Evolutionary conservation across 1,140 invertebrate species (phyloP), one percentile per base, ranked within the genome.

Genomic region (Rhagoletis pomonella): DNA sequence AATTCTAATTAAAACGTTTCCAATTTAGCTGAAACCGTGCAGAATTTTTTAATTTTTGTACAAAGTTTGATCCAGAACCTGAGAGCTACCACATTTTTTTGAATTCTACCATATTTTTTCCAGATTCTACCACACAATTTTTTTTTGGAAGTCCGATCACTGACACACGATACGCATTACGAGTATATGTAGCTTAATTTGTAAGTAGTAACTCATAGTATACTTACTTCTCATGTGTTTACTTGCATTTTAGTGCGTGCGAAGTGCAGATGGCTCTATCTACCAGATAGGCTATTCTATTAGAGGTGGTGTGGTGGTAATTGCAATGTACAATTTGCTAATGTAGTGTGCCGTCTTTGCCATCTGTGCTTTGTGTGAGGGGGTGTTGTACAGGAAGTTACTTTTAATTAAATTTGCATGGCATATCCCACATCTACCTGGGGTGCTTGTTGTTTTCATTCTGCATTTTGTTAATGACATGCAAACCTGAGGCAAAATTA

Each of bases 321-420:
- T 6, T 67, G 29, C n/a, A 67, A 4, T 67, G n/a, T 67, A 14
- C n/a, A 4, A 62, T 73, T 44, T 73, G 67, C 17, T 73, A 29
- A 14, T 73, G 10, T 73, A 44, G 44, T 73, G 29, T 29, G 29
- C 29, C 29, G 29, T 3, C 42, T 50, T 50, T 47, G 47, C 39
- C 47, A 47, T 17, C 47, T 81, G 47, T 47, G 67, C 39, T 47
- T 19, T 81, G 42, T 42, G 47, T 50, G 29, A 29, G 29, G 29
- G 29, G 50, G 17, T 81, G 44, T 7, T 55, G 47, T 47, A 81
- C 47, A 81, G 73, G 73, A 81, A 81, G 42, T 81, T 12, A 55
- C 44, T 81, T 81, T 81, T 81, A 81, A 81, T 81, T 81, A 81
- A 81, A 81, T 81, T 55, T 81, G 44, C 73, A 55, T 81, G 19